These are phyloP conservation scores for Creontiades dilutus DNA, from an alignment of 2,888 invertebrate genomes.

Conservation along the genomic window DNA sequence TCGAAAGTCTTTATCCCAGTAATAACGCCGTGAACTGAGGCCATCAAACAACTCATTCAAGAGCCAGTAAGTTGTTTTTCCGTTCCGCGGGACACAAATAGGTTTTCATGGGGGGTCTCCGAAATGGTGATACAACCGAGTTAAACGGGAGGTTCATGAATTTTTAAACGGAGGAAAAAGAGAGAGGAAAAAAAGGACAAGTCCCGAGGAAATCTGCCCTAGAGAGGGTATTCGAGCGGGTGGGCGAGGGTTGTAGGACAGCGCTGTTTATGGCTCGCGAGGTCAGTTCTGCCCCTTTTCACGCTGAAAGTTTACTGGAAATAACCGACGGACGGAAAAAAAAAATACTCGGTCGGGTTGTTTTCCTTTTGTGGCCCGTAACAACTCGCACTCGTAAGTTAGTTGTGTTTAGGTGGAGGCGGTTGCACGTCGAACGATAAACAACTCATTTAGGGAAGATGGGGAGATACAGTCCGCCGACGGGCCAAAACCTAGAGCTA, in stretches of 20 bases:
- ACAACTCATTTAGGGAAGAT: background rate
- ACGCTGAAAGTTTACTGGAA: background rate
- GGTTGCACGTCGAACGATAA: background rate
- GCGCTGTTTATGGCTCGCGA: conserved; percentile 1
- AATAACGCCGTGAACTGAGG: background rate
- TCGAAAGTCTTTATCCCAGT: background rate
- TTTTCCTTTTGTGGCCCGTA: background rate
- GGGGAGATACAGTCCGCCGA: too few species aligned
- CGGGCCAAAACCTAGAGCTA: too few species aligned
- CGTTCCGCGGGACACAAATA: background rate
- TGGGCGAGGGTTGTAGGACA: background rate
- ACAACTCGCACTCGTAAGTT: background rate
- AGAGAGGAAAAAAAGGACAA: background rate
- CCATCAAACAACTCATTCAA: background rate
- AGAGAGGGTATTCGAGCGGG: background rate
- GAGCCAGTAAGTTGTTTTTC: conserved; percentile 29
- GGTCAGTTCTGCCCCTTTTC: background rate
- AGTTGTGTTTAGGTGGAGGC: background rate
- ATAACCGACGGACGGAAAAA: background rate
- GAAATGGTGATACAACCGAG: background rate
- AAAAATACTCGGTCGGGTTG: background rate
- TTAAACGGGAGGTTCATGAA: conserved; percentile 18
- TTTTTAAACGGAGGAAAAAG: background rate
- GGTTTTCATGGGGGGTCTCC: background rate
- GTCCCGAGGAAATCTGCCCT: background rate